phyloP scores from a whole-genome alignment of 2,888 invertebrate species.

The Luperina nickerlii region DNA sequence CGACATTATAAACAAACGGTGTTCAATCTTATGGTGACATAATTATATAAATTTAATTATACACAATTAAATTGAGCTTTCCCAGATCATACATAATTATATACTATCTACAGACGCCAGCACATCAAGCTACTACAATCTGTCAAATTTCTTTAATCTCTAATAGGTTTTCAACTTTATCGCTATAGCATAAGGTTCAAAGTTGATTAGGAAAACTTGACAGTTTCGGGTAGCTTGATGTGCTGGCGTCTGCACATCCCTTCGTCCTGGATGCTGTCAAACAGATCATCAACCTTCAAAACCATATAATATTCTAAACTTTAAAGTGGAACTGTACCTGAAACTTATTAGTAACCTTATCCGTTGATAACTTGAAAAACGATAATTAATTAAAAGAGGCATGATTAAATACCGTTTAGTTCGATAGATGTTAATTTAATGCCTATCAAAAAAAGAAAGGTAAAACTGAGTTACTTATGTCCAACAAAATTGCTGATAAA shows the following conservation, averaged over 20 bases:
- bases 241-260: too few species aligned
- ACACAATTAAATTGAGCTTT: background rate
- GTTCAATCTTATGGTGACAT: background rate
- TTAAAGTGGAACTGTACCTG: background rate
- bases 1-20: background rate
- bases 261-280: background rate
- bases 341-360: background rate
- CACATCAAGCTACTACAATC: too few species aligned
- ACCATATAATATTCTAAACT: background rate
- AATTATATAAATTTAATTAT: background rate
- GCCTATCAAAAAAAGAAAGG: background rate
- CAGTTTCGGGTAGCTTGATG: too few species aligned
- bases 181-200: too few species aligned
- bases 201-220: too few species aligned
- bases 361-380: background rate
- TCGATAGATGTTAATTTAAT: conserved; percentile 18
- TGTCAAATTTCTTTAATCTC: too few species aligned
- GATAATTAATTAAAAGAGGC: conserved; percentile 2
- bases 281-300: background rate
- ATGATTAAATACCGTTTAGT: conserved; percentile 2
- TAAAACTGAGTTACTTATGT: background rate
- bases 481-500: conserved; percentile 13
- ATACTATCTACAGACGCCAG: background rate
- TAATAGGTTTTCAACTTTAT: too few species aligned
- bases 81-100: background rate